A percentile compares a stretch with the other conserved stretches of the same genome.
Evolutionary conservation across 2,113 vertebrate genomes (phyloP).

Genomic region (Bubo scandiacus): DNA sequence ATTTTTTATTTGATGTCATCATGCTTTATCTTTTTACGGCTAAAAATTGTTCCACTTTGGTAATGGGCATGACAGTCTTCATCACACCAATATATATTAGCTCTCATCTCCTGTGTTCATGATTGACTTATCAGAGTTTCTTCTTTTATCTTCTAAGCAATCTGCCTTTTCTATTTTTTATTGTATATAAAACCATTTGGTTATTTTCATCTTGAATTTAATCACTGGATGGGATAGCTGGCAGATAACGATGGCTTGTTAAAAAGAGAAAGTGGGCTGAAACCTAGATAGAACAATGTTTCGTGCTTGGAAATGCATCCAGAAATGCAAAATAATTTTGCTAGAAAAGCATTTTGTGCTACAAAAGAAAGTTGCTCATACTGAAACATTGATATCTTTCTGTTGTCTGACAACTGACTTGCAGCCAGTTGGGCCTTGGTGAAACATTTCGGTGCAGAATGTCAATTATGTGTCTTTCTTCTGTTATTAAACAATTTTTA

Average conservation of each 20-base stretch:
- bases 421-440: neutral
- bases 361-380: neutral
- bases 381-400: neutral
- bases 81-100: neutral
- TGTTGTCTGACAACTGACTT: neutral
- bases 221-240: neutral
- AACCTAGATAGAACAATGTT: neutral
- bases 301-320: neutral
- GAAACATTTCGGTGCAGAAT: neutral
- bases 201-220: slow-evolving; percentile 14
- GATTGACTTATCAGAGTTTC: neutral
- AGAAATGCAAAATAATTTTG: neutral
- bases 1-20: slow-evolving; percentile 4
- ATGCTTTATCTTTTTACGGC: neutral
- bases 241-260: neutral
- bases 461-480: neutral
- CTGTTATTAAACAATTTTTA: neutral
- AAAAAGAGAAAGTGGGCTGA: neutral
- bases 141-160: neutral
- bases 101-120: neutral
- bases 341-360: neutral
- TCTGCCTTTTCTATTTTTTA: neutral
- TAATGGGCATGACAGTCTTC: slow-evolving; percentile 22
- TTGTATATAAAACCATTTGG: neutral
- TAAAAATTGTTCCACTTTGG: neutral